Percentiles rank a stretch among this genome's conserved stretches.
phyloP scores from a whole-genome alignment of 2,797 vertebrate species.

The Platyrinchus mystaceus region DNA sequence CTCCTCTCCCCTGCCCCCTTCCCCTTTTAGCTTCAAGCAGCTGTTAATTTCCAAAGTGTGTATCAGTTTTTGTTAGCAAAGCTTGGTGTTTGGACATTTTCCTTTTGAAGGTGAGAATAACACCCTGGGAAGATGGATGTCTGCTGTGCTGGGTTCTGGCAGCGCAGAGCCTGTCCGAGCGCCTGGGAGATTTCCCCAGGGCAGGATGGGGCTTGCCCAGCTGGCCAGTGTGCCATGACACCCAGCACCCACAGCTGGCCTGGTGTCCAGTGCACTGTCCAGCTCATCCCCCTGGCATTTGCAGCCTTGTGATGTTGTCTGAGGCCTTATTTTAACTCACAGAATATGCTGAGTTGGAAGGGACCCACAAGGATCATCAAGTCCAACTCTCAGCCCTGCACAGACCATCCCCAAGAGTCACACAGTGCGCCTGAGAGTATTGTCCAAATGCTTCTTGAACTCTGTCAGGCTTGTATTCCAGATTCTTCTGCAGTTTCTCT shows the following conservation, averaged over 20 bases:
- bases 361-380: not conserved
- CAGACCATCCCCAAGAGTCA: not conserved
- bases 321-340: not conserved
- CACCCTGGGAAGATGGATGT: not conserved
- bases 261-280: not conserved
- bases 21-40: conserved; percentile 4
- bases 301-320: fast-evolving
- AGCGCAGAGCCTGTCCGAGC: fast-evolving
- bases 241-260: not conserved
- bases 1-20: not conserved
- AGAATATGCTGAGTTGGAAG: not conserved
- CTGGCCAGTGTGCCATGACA: fast-evolving
- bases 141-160: not conserved
- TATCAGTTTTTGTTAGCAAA: conserved; percentile 5
- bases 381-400: not conserved
- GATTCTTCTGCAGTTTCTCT: not conserved
- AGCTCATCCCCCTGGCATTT: fast-evolving
- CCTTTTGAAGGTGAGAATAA: not conserved
- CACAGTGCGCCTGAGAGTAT: not conserved
- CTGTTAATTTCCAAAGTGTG: not conserved
- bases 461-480: not conserved
- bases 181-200: not conserved
- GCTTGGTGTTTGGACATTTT: not conserved
- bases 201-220: not conserved
- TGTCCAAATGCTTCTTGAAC: not conserved